Percentiles rank a stretch among this genome's conserved stretches.
phyloP scores from a whole-genome alignment of 2,888 invertebrate species.

The Tridacna crocea region DNA sequence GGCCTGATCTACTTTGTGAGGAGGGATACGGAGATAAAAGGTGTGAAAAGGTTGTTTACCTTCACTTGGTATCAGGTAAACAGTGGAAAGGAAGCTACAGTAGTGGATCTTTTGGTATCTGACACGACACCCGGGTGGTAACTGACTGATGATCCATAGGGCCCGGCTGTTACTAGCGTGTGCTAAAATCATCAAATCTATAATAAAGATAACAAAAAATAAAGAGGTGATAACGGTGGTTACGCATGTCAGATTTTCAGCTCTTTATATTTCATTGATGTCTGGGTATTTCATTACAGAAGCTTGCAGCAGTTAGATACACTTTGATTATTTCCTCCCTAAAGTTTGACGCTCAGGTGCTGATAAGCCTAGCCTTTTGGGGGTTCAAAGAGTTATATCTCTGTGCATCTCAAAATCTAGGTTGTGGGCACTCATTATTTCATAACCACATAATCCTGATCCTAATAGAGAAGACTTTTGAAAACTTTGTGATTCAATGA shows the following conservation, averaged over 20 bases:
- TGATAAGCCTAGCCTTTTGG: background rate
- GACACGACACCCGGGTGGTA: constrained; percentile 25
- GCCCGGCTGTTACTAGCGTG: constrained; percentile 30
- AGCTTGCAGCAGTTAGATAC: constrained; percentile 11
- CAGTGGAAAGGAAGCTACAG: background rate
- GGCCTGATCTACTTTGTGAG: too few relatives aligned
- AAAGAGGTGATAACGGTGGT: constrained; percentile 47
- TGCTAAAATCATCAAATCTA: constrained; percentile 46
- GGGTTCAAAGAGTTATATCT: too few relatives aligned
- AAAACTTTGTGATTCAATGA: too few relatives aligned
- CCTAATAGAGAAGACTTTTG: too few relatives aligned
- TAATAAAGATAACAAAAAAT: constrained; percentile 55
- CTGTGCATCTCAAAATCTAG: too few relatives aligned
- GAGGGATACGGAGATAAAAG: too few relatives aligned
- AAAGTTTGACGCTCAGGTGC: too few relatives aligned
- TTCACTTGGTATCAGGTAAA: background rate
- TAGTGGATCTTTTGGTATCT: background rate
- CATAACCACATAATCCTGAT: too few relatives aligned
- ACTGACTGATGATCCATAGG: constrained; percentile 36
- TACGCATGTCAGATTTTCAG: constrained; percentile 46
- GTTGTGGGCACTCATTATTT: too few relatives aligned
- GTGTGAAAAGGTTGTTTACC: too few relatives aligned
- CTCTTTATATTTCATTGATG: constrained; percentile 24
- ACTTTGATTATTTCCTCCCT: constrained; percentile 2
- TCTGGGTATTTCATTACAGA: constrained; percentile 21